Conservation (phyloP, 2,797 vertebrate genomes). For the Manis crassicaudata region DNA sequence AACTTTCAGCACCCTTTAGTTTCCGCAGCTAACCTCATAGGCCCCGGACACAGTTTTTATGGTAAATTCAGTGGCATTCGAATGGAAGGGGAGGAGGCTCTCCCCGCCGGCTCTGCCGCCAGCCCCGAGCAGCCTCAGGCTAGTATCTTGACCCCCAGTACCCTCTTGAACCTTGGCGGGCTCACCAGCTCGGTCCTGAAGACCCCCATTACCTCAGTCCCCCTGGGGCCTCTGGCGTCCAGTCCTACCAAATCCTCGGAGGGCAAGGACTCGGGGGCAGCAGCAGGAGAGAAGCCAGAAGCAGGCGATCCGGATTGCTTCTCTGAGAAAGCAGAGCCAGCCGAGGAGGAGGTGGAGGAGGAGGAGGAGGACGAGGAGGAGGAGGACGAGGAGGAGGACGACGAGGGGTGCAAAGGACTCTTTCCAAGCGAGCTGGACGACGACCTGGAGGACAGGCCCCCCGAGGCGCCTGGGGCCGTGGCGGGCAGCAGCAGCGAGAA, state of each 20-base stretch:
- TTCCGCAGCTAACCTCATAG: conserved; percentile 94
- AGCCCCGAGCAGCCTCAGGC: conserved; percentile 84
- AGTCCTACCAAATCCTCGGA: conserved; percentile 95
- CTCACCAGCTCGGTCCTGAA: conserved; percentile 91
- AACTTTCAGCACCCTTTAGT: conserved; percentile 93
- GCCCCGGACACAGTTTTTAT: conserved; percentile 98
- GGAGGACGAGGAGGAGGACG: conserved; percentile 89
- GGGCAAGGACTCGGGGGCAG: conserved; percentile 86
- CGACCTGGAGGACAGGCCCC: conserved; percentile 93
- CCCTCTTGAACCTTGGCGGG: conserved; percentile 94
- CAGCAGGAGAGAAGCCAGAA: conserved; percentile 85
- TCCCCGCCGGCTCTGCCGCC: conserved; percentile 84
- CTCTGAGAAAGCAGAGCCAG: conserved; percentile 86
- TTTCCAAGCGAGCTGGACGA: conserved; percentile 93
- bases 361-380: conserved; percentile 90
- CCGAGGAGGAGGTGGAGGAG: conserved; percentile 89
- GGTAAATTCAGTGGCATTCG: conserved; percentile 99
- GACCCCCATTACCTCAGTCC: conserved; percentile 95
- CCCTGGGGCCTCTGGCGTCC: conserved; percentile 88
- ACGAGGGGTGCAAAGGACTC: conserved; percentile 92
- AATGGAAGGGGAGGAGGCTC: conserved; percentile 93
- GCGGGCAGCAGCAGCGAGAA: conserved; percentile 91
- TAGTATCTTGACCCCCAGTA: conserved; percentile 89
- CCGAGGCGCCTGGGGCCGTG: conserved; percentile 89
- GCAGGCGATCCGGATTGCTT: conserved; percentile 82